Base-by-base conservation (phyloP, 2,888 invertebrate species). In the Melipona bicolor region DNA sequence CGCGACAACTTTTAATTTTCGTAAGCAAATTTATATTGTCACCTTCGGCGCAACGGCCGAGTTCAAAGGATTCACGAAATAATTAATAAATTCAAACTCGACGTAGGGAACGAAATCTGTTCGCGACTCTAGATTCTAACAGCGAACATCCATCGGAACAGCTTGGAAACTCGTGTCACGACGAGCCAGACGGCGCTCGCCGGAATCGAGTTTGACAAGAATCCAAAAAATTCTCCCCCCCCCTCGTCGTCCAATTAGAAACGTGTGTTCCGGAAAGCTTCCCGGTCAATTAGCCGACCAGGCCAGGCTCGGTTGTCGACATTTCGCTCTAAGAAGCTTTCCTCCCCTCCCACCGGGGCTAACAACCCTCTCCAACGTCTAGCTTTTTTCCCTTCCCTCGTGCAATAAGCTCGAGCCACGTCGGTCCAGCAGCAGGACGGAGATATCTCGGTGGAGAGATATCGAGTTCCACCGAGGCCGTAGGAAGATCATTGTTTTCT, bases 401-500 rank as follows among this genome's bases (percentile, higher is more conserved):
- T 21, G 77, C 76, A 77, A 81, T 81, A 77, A 83, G 81, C 62
- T 61, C 67, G 43, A 59, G 54, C 49, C 61, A 24, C 27, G 17
- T 6, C 54, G 49, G 43, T 36, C 32, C 32, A 36, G n/a, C 50
- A 72, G 54, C 0, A 17, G 13, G 6, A 36, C 43, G 43, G 36
- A n/a, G 72, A 79, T 81, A 81, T 61, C 81, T 50, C 52, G n/a
- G 43, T 0, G 59, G 32, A n/a, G 70, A n/a, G 70, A 69, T 43
- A 73, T 81, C 84, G 75, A 54, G 50, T 73, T 76, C 50, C 65
- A 13, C n/a, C 1, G 43, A 43, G 54, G 27, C n/a, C 27, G 56
- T 4, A 49, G 64, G 78, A 59, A 71, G 89, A 84, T 89, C 88
- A 85, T 89, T 90, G 87, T 88, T 89, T 91, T 85, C 87, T 79